These are phyloP conservation scores for Gobionotothen gibberifrons DNA, from an alignment of 2,797 vertebrate species.

Conservation along the genomic window DNA sequence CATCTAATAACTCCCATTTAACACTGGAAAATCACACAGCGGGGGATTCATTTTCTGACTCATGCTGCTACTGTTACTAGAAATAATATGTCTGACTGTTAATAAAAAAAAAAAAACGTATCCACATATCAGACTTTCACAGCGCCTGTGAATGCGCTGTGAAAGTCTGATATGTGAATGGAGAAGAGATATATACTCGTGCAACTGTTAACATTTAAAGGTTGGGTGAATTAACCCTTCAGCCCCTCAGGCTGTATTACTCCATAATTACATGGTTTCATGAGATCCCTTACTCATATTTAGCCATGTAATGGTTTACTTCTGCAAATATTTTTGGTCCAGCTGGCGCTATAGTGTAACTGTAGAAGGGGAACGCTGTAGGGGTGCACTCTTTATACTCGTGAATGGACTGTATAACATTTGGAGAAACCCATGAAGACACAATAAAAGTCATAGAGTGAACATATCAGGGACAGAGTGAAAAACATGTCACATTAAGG, in stretches of 20 bases:
- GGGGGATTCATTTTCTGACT: constrained; percentile 47
- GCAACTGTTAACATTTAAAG: constrained; percentile 54
- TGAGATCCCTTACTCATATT: constrained; percentile 70
- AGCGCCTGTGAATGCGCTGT: constrained; percentile 9
- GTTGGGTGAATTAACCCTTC: constrained; percentile 60
- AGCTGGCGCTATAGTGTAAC: constrained; percentile 63
- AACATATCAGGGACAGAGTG: constrained; percentile 11
- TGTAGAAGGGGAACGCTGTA: constrained; percentile 39
- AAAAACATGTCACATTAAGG: constrained; percentile 26
- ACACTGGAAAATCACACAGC: constrained; percentile 45
- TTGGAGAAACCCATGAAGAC: constrained; percentile 33
- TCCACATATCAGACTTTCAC: constrained; percentile 18
- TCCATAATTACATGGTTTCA: constrained; percentile 75
- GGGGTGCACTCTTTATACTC: constrained; percentile 12
- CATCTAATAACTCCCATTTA: constrained; percentile 40
- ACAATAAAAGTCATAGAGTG: constrained; percentile 22
- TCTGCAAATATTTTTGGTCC: constrained; percentile 59
- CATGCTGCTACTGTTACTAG: constrained; percentile 57
- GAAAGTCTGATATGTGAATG: constrained; percentile 28
- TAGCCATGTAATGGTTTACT: constrained; percentile 70
- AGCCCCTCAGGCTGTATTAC: constrained; percentile 57
- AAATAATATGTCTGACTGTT: constrained; percentile 52
- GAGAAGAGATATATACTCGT: constrained; percentile 27
- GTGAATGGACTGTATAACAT: constrained; percentile 16
- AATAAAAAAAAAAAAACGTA: constrained; percentile 29